A percentile compares a stretch with the other conserved stretches of the same genome.
phyloP scores from a whole-genome alignment of 1,140 invertebrate species.

The Fopius arisanus region DNA sequence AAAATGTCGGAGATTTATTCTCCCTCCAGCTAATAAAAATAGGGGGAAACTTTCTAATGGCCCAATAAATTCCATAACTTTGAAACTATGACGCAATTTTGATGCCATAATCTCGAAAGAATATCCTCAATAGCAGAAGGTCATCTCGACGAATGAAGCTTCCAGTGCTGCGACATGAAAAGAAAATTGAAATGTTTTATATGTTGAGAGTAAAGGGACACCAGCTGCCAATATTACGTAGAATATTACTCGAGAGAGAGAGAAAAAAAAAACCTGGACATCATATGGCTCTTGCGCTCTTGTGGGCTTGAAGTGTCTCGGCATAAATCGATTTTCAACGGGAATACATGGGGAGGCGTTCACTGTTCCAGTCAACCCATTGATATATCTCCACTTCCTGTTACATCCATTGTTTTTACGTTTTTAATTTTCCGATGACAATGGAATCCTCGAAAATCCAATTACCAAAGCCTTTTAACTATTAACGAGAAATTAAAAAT shows the following conservation, averaged over 20 bases:
- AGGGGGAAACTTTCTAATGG: background rate
- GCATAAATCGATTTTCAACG: background rate
- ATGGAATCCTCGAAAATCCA: background rate
- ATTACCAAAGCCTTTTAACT: background rate
- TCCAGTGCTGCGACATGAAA: background rate
- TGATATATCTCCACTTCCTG: background rate
- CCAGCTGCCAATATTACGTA: constrained; percentile 5
- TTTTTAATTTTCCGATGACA: constrained; percentile 3
- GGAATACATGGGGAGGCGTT: background rate
- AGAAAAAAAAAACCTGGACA: background rate
- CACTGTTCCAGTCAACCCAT: background rate
- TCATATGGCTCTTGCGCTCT: background rate
- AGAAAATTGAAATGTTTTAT: background rate
- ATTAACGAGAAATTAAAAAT: background rate
- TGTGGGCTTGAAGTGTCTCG: background rate
- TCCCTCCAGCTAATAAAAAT: background rate
- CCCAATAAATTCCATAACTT: background rate
- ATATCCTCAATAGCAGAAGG: background rate
- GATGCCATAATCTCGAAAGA: background rate
- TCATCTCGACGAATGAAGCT: background rate
- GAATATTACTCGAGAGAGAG: background rate
- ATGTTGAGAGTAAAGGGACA: background rate
- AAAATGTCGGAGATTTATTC: background rate
- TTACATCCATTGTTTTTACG: background rate
- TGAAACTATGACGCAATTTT: background rate